Evolutionary conservation across 2,797 vertebrate species (phyloP), one percentile per base, ranked within the genome.

Genomic region (Antennarius maculatus): DNA sequence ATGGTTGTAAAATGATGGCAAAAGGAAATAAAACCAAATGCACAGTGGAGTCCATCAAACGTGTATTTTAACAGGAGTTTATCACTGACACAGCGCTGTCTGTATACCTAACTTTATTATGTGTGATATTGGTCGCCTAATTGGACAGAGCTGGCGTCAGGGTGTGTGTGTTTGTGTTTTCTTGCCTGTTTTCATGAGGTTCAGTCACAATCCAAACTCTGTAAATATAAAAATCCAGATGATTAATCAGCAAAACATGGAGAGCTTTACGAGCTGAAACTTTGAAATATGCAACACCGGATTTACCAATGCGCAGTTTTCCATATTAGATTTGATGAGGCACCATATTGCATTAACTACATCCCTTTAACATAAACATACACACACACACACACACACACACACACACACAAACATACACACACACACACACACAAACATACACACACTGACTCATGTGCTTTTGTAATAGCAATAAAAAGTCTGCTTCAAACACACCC

Each of bases 401-500:
- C 9, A 62, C 39, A 45, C 13, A 46, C 0, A 54, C 47, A 66
- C 61, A 70, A 74, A 58, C 54, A 18, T 2, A 39, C 37, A 62
- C 39, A 45, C 13, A 46, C 0, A 54, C 50, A 66, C 65, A 70
- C 79, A 58, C 54, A 18, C 10, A 23, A 1, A 23, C 23, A 23
- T 2, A 23, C 23, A 23, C 23, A 23, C 23, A 48, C 52, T 73
- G 74, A 79, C 64, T 81, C 63, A 61, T 42, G 8, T 61, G 39
- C 17, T 76, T 74, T 80, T 64, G 61, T 62, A 70, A 73, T 27
- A 17, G 68, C 70, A 76, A 71, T 86, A 81, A 86, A 83, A 72
- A 54, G 48, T 74, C 74, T 82, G 74, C 76, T 70, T 81, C 58
- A 81, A 78, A 86, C 75, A 75, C 82, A 69, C 81, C 78, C 81